These are phyloP conservation scores for Bos taurus DNA, from an alignment of 2,113 vertebrate genomes.

Conservation along the genomic window ARS-UCD2.0 NC_037328.1:117175501-117176000, in stretches of 20 bases:
- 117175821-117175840: not conserved
- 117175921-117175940: not conserved
- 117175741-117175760: not conserved
- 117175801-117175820: accelerated
- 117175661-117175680: not conserved
- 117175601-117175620: not conserved
- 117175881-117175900: not conserved
- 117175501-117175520: conserved; percentile 39
- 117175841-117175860: not conserved
- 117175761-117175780: not conserved
- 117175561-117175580: not conserved
- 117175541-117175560: not conserved
- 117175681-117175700: not conserved
- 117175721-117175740: not conserved
- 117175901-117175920: not conserved
- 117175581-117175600: not conserved
- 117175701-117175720: not conserved
- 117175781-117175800: not conserved
- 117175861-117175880: not conserved
- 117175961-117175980: not conserved
- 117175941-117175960: not conserved
- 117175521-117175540: conserved; percentile 9
- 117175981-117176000: not conserved
- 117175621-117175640: not conserved
- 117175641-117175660: not conserved